A percentile compares a stretch with the other conserved stretches of the same genome.
Evolutionary conservation across 2,888 invertebrate species (phyloP).

Genomic region (Fragum fragum): DNA sequence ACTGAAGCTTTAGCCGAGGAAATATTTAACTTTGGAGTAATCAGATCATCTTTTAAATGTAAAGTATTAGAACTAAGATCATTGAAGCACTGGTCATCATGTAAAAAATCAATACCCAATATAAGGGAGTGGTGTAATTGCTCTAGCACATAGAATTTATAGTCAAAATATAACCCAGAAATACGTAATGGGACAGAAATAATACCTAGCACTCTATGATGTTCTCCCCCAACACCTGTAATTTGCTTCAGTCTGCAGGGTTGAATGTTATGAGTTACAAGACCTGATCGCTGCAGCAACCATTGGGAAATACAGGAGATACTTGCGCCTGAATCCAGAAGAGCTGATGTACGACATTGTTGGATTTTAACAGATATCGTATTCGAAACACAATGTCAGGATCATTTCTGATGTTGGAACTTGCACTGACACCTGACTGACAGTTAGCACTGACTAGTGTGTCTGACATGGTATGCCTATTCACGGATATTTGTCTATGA

Average conservation of each 20-base stretch:
- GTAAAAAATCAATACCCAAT: too few species aligned
- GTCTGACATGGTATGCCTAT: too few species aligned
- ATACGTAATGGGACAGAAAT: constrained; percentile 26
- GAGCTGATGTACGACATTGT: constrained; percentile 5
- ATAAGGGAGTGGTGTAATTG: too few species aligned
- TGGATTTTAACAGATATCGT: constrained; percentile 10
- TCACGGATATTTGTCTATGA: not conserved
- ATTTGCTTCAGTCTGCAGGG: not conserved
- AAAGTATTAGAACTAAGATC: too few species aligned
- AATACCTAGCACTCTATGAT: constrained; percentile 28
- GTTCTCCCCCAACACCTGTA: too few species aligned
- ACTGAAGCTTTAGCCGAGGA: not conserved
- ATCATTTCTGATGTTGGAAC: not conserved
- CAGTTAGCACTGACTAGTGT: too few species aligned
- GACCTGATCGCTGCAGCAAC: constrained; percentile 27
- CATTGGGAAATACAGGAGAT: too few species aligned
- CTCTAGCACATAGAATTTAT: constrained; percentile 3
- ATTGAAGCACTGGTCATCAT: too few species aligned
- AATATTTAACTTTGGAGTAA: not conserved
- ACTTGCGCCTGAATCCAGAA: constrained; percentile 33
- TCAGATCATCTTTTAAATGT: too few species aligned
- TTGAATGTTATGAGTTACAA: not conserved
- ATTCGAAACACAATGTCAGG: not conserved
- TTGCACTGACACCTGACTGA: not conserved
- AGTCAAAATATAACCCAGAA: constrained; percentile 14